Conservation (phyloP, 2,888 invertebrate genomes). For the Caenorhabditis sp. region DNA sequence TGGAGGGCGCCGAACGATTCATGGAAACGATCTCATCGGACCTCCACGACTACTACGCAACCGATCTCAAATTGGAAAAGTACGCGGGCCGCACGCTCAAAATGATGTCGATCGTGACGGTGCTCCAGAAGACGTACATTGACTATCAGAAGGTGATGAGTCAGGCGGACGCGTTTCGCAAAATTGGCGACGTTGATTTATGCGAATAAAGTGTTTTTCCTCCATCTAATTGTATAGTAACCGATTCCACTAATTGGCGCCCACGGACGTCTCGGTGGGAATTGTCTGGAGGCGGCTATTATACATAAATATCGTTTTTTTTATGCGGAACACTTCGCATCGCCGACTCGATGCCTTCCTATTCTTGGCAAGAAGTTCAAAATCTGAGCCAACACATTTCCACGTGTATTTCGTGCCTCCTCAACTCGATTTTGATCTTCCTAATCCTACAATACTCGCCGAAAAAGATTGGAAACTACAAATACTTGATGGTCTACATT, state of each 20-base stretch:
- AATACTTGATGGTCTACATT: conserved; percentile 44
- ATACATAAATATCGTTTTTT: too few species aligned
- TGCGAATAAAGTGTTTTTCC: too few species aligned
- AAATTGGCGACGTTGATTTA: too few species aligned
- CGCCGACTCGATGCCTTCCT: too few species aligned
- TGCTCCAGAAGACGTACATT: conserved; percentile 25
- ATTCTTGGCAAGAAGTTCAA: conserved; percentile 22
- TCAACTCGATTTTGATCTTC: conserved; percentile 29
- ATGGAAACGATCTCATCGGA: neutral
- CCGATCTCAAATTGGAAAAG: conserved; percentile 8
- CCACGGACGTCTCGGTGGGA: too few species aligned
- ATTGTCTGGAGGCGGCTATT: too few species aligned
- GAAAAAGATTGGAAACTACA: conserved; percentile 37
- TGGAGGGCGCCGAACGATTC: conserved; percentile 4
- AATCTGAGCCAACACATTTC: conserved; percentile 37
- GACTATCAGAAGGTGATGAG: conserved; percentile 23
- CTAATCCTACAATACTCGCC: conserved; percentile 29
- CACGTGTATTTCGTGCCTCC: conserved; percentile 14
- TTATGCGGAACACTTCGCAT: too few species aligned
- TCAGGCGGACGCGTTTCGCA: too few species aligned
- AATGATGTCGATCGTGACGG: conserved; percentile 25
- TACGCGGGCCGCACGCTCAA: conserved; percentile 7
- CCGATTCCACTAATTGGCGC: too few species aligned
- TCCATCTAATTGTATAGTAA: too few species aligned
- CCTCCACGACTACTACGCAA: conserved; percentile 10